Percentiles rank a stretch among this genome's conserved stretches.
Evolutionary conservation across 2,113 vertebrate genomes (phyloP).

Genomic region (Cephalopterus ornatus): DNA sequence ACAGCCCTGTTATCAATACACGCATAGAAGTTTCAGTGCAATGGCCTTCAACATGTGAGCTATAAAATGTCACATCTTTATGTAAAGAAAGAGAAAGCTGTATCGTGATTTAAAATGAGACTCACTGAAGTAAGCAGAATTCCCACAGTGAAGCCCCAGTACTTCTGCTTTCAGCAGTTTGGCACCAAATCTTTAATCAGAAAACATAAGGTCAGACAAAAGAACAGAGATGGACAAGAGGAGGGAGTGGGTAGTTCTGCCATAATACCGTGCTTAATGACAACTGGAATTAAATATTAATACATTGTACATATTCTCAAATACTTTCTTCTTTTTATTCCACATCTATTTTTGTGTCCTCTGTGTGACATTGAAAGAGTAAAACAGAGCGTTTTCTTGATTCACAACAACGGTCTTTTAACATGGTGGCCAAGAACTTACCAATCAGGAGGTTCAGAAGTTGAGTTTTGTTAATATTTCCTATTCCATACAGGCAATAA

Average conservation of each 20-base stretch:
- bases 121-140: background rate
- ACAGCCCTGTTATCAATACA: background rate
- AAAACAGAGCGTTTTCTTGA: background rate
- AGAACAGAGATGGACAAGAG: background rate
- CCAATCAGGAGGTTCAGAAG: conserved; percentile 22
- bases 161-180: background rate
- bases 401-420: background rate
- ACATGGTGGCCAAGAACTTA: background rate
- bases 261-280: background rate
- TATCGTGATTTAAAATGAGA: background rate
- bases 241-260: background rate
- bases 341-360: background rate
- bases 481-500: background rate
- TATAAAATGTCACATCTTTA: background rate
- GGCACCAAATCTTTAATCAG: background rate
- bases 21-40: background rate
- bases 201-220: background rate
- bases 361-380: background rate
- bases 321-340: background rate
- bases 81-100: background rate
- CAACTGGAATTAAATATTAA: background rate
- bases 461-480: conserved; percentile 14
- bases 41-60: background rate
- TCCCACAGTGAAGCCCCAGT: background rate
- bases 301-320: background rate